A percentile compares a stretch with the other conserved stretches of the same genome.
Evolutionary conservation across 1,140 invertebrate species (phyloP).

Genomic region (Lycorma delicatula): DNA sequence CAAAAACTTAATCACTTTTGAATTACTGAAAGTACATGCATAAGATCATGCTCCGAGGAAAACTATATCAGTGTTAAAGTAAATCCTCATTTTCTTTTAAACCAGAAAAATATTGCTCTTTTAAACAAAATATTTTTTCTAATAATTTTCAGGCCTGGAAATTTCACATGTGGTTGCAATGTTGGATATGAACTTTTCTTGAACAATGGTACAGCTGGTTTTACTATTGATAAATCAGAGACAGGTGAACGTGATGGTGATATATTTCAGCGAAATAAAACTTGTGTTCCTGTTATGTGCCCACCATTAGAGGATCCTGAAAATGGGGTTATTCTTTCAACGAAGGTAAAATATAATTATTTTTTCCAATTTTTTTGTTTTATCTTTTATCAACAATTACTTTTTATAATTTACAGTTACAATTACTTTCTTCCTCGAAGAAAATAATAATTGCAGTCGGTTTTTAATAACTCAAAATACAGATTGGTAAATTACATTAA

Average conservation of each 20-base stretch:
- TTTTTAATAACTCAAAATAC: too few species aligned
- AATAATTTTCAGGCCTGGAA: conserved; percentile 51
- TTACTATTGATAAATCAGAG: conserved; percentile 69
- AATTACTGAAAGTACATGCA: too few species aligned
- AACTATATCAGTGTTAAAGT: too few species aligned
- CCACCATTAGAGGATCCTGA: conserved; percentile 67
- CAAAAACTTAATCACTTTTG: too few species aligned
- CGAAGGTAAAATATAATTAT: conserved; percentile 43
- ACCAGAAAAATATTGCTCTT: too few species aligned
- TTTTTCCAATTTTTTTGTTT: too few species aligned
- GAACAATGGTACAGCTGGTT: conserved; percentile 87
- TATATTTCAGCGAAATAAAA: conserved; percentile 85
- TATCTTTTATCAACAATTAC: neutral
- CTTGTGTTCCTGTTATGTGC: conserved; percentile 89
- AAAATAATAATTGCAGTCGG: too few species aligned
- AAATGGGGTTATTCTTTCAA: conserved; percentile 81
- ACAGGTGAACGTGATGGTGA: conserved; percentile 81
- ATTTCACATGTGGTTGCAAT: conserved; percentile 82
- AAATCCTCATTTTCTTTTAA: too few species aligned
- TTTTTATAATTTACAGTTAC: neutral
- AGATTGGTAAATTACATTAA: too few species aligned
- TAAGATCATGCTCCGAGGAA: too few species aligned
- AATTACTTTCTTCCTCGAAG: too few species aligned
- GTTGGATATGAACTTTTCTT: conserved; percentile 87
- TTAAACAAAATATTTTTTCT: too few species aligned